Evolutionary conservation across 1,140 invertebrate species (phyloP), one percentile per base, ranked within the genome.

Genomic region (Cydia strobilella): DNA sequence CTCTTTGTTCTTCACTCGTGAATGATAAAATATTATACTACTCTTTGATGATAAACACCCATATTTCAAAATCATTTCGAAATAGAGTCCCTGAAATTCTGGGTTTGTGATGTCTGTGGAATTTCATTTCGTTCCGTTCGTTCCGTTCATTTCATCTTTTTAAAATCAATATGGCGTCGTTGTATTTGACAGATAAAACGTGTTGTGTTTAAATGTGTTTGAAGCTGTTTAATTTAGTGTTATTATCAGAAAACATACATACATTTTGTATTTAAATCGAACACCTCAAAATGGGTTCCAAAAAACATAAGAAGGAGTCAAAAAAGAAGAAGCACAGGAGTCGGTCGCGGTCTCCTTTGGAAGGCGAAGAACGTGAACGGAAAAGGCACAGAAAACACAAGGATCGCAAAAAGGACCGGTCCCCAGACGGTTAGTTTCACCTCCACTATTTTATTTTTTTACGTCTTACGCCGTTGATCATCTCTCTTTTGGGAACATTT

Each of bases 311-410:
- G 77, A 92, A 92, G 71, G 90, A 92, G 72, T 90, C 90, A 5
- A 92, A 92, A 83, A 92, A 92, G 82, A 92, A 89, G 85, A 92
- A 91, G 84, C 90, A 92, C 51, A 89, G 86, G 74, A 92, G 90
- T 85, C 83, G 88, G 59, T 92, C 90, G 18, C 86, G 87, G 18
- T 91, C 89, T 15, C 89, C 89, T 63, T 76, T 90, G 35, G 88
- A 90, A 65, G 82, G 81, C 35, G 89, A 90, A 54, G 89, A 91
- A 72, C 84, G 86, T 31, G 89, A 91, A 78, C 77, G 88, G 31
- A 92, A 90, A 85, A 84, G 83, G 18, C 90, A 92, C 63, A 90
- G 82, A 81, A 92, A 92, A 82, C 90, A 92, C 79, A 92, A 90
- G 76, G 89, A 92, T 74, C 89, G 89, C 76, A 92, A 90, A 80